These are phyloP conservation scores for Atta cephalotes DNA, from an alignment of 1,140 invertebrate genomes.

Conservation along the genomic window DNA sequence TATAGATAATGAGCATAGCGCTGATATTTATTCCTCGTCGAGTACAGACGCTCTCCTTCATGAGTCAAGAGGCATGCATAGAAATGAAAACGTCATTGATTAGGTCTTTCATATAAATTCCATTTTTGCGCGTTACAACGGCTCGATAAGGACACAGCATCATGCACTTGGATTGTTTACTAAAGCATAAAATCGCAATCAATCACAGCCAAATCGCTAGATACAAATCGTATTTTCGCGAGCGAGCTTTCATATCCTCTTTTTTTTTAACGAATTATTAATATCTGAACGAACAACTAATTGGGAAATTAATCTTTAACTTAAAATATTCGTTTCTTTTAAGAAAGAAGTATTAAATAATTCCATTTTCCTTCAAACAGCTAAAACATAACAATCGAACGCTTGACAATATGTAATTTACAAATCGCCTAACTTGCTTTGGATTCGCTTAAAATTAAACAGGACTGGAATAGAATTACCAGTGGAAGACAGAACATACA, in stretches of 20 bases:
- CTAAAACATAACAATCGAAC: slow-evolving; percentile 22
- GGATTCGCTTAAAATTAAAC: slow-evolving; percentile 40
- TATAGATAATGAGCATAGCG: slow-evolving; percentile 79
- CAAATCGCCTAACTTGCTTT: slow-evolving; percentile 11
- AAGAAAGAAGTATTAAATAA: neutral
- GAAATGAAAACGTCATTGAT: slow-evolving; percentile 74
- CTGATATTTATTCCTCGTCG: slow-evolving; percentile 82
- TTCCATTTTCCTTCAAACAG: neutral
- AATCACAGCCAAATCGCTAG: slow-evolving; percentile 64
- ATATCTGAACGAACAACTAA: neutral
- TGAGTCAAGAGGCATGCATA: slow-evolving; percentile 80
- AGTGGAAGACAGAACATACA: slow-evolving; percentile 55
- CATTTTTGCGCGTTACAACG: slow-evolving; percentile 49
- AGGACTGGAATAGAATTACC: slow-evolving; percentile 50
- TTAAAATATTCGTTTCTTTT: slow-evolving; percentile 1
- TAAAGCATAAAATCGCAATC: slow-evolving; percentile 71
- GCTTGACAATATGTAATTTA: slow-evolving; percentile 16
- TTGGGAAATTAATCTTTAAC: slow-evolving; percentile 29
- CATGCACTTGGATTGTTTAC: slow-evolving; percentile 73
- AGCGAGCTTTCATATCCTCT: slow-evolving; percentile 42
- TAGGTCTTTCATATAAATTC: slow-evolving; percentile 52
- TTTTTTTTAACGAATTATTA: slow-evolving; percentile 1
- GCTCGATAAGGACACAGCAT: slow-evolving; percentile 69
- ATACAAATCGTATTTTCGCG: slow-evolving; percentile 6
- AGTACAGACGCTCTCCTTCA: slow-evolving; percentile 82